Evolutionary conservation across 2,888 invertebrate genomes (phyloP), one percentile per base, ranked within the genome.

Genomic region (Ochropleura leucogaster): DNA sequence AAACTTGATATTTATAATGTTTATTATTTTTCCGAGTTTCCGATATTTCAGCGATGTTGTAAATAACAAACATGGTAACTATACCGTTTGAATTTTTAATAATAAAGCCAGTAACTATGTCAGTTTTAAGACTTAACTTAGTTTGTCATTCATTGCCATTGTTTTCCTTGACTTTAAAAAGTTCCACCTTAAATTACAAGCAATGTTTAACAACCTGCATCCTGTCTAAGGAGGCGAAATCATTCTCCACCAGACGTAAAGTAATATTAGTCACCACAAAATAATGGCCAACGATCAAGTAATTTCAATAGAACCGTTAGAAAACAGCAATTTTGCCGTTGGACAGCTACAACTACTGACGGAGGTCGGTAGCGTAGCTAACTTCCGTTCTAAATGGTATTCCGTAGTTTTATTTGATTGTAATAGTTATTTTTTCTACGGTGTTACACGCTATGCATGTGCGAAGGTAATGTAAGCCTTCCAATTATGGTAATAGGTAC

Each of bases 351-450:
- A 42, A 51, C 65, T 57, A 69, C 68, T 51, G 55, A 16, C 59
- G 42, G 79, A 89, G 89, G 89, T 88, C 89, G 85, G 62, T 79
- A 83, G 74, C 87, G 85, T 84, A 76, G 71, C 65, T 46, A 46
- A 72, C 77, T 84, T 90, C 91, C 89, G 90, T 88, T 89, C 85
- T 77, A 74, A 86, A 87, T 87, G 83, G 79, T 79, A 79, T 84
- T 83, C 83, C 72, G 67, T 62, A 72, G 55, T 67, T 74, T 69
- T 74, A 74, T 77, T 77, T 64, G 74, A 72, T 46, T 67, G 51
- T 68, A 60, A 51, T 57, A 16, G 42, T 44, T 67, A 76, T 74
- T 84, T 77, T 79, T 68, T 55, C 53, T 69, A 66, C 60, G 47
- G n/a, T 71, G 69, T 68, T 60, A n/a, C 86, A 86, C 74, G 80